A percentile compares a stretch with the other conserved stretches of the same genome.
Conservation (phyloP, 2,113 vertebrate genomes). For the Sialia sialis region DNA sequence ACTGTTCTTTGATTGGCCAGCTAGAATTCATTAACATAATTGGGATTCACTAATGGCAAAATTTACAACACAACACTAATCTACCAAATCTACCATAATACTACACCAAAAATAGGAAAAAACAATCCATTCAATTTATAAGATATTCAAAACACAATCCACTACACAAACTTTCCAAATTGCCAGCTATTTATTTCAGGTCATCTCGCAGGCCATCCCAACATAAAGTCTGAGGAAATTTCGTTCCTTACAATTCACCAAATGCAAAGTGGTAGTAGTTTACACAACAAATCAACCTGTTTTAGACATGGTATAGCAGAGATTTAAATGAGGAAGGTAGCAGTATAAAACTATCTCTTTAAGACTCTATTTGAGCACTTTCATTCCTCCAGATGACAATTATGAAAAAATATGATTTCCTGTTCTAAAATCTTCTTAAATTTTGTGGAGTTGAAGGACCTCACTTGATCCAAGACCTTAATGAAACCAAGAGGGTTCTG, state of each 20-base stretch:
- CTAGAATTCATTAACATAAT: not conserved
- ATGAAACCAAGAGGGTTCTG: not conserved
- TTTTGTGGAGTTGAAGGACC: not conserved
- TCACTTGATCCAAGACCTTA: not conserved
- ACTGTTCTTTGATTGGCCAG: not conserved
- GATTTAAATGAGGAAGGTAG: not conserved
- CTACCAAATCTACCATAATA: not conserved
- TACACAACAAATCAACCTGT: not conserved
- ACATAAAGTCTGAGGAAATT: not conserved
- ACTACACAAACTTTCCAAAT: not conserved
- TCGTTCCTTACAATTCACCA: not conserved
- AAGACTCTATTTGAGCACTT: not conserved
- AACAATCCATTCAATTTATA: not conserved
- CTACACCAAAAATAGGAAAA: not conserved
- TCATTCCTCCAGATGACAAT: not conserved
- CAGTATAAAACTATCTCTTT: not conserved
- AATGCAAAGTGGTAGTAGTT: not conserved
- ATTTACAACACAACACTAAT: not conserved
- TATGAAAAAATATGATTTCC: not conserved
- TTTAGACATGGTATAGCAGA: not conserved
- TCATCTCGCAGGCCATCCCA: not conserved
- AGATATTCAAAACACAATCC: not conserved
- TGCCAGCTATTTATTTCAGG: not conserved
- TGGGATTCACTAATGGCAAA: not conserved
- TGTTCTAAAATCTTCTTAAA: not conserved